These are phyloP conservation scores for Lepidurus arcticus DNA, from an alignment of 1,140 invertebrate genomes.

Conservation along the genomic window DNA sequence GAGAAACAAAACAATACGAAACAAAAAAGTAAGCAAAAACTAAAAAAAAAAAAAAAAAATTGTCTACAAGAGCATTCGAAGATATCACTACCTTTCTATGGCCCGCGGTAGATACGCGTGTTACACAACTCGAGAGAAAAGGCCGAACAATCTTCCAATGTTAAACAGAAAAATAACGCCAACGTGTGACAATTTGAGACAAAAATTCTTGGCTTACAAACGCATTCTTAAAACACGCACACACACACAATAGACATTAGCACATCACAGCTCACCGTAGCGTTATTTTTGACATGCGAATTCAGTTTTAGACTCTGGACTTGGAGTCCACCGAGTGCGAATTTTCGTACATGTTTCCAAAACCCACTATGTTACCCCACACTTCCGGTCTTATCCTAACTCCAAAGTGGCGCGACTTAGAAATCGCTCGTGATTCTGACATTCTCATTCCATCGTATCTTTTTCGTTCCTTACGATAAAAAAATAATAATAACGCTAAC, in stretches of 20 bases:
- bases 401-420: background rate
- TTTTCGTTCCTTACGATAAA: background rate
- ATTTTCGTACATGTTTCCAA: conserved; percentile 2
- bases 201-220: conserved; percentile 9
- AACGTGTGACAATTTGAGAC: conserved; percentile 3
- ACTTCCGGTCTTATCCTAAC: background rate
- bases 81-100: conserved; percentile 22
- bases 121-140: conserved; percentile 17
- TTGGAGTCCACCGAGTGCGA: conserved; percentile 1
- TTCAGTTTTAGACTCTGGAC: conserved; percentile 10
- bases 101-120: conserved; percentile 20
- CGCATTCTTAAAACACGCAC: conserved; percentile 9
- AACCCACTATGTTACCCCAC: conserved; percentile 5
- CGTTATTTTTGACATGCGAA: conserved; percentile 22
- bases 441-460: background rate
- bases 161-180: conserved; percentile 13
- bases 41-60: background rate
- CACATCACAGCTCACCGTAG: conserved; percentile 20
- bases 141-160: conserved; percentile 4
- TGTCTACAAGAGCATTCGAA: background rate
- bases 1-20: background rate
- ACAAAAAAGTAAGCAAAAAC: background rate
- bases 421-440: conserved; percentile 17
- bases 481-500: background rate
- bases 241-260: background rate